A percentile compares a stretch with the other conserved stretches of the same genome.
phyloP scores from a whole-genome alignment of 2,797 vertebrate species.

The Cichlasoma orientale region DNA sequence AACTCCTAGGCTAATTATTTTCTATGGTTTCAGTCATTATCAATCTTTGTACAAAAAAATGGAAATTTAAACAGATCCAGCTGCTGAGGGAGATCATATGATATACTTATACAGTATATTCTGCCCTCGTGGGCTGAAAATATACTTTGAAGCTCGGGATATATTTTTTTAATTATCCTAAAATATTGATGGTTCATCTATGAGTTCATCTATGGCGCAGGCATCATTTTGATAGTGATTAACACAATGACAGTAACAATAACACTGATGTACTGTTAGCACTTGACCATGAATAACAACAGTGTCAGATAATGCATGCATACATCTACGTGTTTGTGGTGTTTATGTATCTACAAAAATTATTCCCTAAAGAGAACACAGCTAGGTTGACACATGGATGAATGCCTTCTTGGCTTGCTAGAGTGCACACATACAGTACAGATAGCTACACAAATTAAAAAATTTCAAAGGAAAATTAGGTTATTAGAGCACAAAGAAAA shows the following conservation, averaged over 20 bases:
- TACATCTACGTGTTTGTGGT: background rate
- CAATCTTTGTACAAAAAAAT: too few relatives aligned
- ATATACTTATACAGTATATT: too few relatives aligned
- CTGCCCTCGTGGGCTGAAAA: too few relatives aligned
- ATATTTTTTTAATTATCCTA: too few relatives aligned
- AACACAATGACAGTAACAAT: too few relatives aligned
- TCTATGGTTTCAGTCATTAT: too few relatives aligned
- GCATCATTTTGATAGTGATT: background rate
- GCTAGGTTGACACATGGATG: background rate
- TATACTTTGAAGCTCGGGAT: too few relatives aligned
- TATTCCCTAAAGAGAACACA: background rate
- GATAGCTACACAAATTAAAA: background rate
- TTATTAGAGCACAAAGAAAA: background rate
- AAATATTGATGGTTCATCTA: too few relatives aligned
- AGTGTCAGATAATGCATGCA: background rate
- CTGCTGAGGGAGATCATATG: too few relatives aligned
- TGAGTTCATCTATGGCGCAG: too few relatives aligned
- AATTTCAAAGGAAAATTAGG: constrained; percentile 5
- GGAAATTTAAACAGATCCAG: too few relatives aligned
- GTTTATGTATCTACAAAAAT: background rate
- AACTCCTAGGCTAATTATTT: background rate
- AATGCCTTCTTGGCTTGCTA: background rate
- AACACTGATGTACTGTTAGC: background rate
- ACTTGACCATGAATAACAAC: background rate
- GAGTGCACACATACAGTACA: background rate